Evolutionary conservation across 1,140 invertebrate genomes (phyloP).

Genomic region (Dendrolimus punctatus): DNA sequence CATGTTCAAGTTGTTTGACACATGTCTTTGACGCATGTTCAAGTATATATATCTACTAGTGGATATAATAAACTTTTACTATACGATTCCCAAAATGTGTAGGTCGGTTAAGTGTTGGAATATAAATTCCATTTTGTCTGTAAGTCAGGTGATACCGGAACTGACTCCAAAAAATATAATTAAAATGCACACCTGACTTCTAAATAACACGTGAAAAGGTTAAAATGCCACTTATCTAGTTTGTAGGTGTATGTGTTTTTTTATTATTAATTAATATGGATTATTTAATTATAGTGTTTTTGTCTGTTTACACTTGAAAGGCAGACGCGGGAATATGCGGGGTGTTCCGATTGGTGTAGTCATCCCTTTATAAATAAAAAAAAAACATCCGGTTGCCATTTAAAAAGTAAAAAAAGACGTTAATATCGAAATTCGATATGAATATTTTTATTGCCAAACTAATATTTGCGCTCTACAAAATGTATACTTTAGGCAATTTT

Average conservation of each 20-base stretch:
- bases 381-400: background rate
- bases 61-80: no score
- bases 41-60: no score
- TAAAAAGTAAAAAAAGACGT: background rate
- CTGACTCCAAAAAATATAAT: background rate
- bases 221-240: slow-evolving; percentile 54
- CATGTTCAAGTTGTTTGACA: no score
- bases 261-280: slow-evolving; percentile 42
- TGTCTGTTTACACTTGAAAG: slow-evolving; percentile 41
- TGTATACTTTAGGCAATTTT: no score
- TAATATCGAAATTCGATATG: background rate
- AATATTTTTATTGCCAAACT: background rate
- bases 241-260: slow-evolving; percentile 60
- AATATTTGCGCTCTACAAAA: no score
- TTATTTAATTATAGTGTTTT: slow-evolving; percentile 45
- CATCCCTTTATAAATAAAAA: slow-evolving; percentile 4
- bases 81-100: no score
- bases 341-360: slow-evolving; percentile 1
- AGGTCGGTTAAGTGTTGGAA: no score
- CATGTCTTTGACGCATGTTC: no score
- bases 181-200: slow-evolving; percentile 6
- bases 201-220: slow-evolving; percentile 17
- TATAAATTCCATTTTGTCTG: no score
- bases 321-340: slow-evolving; percentile 31
- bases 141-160: no score